These are phyloP conservation scores for Peucedramus taeniatus DNA, from an alignment of 2,113 vertebrate species.

Conservation along the genomic window DNA sequence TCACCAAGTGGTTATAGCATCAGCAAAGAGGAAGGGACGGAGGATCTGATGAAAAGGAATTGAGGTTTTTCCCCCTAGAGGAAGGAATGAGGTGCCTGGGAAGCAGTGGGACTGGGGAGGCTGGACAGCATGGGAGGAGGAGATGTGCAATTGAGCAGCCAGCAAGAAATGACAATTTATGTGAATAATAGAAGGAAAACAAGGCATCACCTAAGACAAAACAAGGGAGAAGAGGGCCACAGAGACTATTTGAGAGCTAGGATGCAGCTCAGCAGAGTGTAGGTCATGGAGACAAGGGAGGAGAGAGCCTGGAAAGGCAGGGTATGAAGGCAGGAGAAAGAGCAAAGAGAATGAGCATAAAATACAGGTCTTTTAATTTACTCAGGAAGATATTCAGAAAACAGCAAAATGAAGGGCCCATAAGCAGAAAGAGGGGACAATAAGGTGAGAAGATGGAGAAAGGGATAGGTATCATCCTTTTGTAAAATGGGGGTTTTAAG, in stretches of 20 bases:
- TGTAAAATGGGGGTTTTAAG: not conserved
- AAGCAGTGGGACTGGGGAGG: not conserved
- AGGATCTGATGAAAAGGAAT: not conserved
- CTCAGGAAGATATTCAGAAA: not conserved
- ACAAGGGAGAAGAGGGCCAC: not conserved
- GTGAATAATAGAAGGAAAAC: not conserved
- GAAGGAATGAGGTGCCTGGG: not conserved
- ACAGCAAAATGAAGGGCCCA: not conserved
- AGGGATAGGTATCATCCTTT: not conserved
- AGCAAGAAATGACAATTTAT: not conserved
- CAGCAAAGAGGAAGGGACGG: not conserved
- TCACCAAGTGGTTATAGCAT: accelerated
- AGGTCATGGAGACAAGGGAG: not conserved
- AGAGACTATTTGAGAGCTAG: not conserved
- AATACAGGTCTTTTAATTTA: not conserved
- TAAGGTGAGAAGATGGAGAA: not conserved
- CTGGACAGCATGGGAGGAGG: not conserved
- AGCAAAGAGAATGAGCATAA: not conserved
- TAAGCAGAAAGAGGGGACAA: not conserved
- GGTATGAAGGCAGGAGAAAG: not conserved
- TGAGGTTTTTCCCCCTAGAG: not conserved
- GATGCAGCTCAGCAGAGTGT: not conserved
- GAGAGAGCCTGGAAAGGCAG: not conserved
- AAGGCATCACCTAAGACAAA: not conserved
- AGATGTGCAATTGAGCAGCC: not conserved